phyloP scores from a whole-genome alignment of 2,797 vertebrate genomes.

The Micrastur ruficollis region DNA sequence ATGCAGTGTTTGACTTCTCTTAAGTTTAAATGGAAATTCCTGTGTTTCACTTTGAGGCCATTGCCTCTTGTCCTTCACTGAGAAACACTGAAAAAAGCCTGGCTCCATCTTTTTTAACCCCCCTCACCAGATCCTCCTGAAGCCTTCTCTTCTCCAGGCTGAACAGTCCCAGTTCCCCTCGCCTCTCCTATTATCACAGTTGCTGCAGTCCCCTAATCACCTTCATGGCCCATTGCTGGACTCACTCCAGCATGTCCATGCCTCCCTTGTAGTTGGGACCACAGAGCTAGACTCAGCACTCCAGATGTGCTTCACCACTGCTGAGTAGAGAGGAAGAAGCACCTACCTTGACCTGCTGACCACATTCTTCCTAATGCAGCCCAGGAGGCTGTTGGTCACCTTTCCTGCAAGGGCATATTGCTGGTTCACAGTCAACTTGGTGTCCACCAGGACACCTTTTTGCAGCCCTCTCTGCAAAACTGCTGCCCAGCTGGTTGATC shows the following conservation, averaged over 20 bases:
- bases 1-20: not conserved
- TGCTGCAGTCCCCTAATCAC: not conserved
- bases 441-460: not conserved
- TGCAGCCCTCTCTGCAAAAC: not conserved
- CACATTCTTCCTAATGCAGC: not conserved
- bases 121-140: not conserved
- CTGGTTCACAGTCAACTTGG: not conserved
- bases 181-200: not conserved
- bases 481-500: not conserved
- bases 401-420: not conserved
- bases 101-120: not conserved
- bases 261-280: not conserved
- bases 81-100: not conserved
- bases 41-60: not conserved
- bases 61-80: not conserved
- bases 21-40: not conserved
- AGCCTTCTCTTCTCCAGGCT: not conserved
- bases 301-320: not conserved
- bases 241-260: not conserved
- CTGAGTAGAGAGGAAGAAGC: not conserved
- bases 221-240: not conserved
- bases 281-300: not conserved
- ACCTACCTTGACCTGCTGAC: not conserved
- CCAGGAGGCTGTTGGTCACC: not conserved
- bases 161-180: not conserved